Conservation (phyloP, 2,888 invertebrate genomes). For the Caenorhabditis sp. region DNA sequence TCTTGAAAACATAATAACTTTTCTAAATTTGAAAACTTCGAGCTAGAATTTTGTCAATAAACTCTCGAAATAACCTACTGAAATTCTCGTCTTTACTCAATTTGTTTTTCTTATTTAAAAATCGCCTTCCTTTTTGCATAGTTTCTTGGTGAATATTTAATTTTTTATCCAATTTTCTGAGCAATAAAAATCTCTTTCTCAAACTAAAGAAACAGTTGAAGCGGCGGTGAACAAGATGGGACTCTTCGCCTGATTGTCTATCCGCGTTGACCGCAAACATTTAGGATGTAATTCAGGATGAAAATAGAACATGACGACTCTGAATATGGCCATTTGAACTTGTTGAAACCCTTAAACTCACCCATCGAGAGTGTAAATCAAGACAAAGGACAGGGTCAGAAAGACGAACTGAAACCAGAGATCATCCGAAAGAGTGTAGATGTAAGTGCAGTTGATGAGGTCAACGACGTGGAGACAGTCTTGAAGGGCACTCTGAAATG, state of each 20-base stretch:
- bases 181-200: too few relatives aligned
- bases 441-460: constrained; percentile 35
- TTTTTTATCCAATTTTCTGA: too few relatives aligned
- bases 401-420: constrained; percentile 44
- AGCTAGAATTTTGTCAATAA: too few relatives aligned
- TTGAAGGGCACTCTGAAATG: constrained; percentile 28
- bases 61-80: too few relatives aligned
- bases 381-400: constrained; percentile 30
- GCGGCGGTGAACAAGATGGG: constrained; percentile 17
- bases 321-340: constrained; percentile 3
- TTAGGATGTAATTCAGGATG: constrained; percentile 44
- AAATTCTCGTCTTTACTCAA: too few relatives aligned
- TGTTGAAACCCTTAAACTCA: neutral
- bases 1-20: too few relatives aligned
- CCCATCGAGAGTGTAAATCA: constrained; percentile 44
- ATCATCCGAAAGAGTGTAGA: constrained; percentile 23
- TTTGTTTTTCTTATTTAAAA: too few relatives aligned
- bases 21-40: too few relatives aligned
- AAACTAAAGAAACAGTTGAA: neutral
- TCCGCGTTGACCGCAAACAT: constrained; percentile 9
- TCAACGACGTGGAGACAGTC: constrained; percentile 42
- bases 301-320: constrained; percentile 45
- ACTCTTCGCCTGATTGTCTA: neutral
- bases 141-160: too few relatives aligned
- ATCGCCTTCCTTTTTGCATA: too few relatives aligned